Evolutionary conservation across 2,113 vertebrate genomes (phyloP), one percentile per base, ranked within the genome.

Genomic region (Phyllopteryx taeniolatus): DNA sequence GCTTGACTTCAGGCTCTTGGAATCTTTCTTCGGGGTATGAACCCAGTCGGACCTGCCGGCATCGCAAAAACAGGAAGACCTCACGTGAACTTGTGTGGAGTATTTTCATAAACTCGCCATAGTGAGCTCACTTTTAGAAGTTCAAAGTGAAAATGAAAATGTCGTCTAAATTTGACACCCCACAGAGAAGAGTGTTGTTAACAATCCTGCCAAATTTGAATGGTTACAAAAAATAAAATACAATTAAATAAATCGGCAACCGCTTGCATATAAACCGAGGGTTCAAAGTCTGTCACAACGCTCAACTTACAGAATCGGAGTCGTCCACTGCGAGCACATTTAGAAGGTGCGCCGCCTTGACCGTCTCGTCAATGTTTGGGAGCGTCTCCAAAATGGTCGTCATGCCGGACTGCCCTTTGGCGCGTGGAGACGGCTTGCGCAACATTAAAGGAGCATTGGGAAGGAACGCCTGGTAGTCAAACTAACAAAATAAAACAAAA

Each of bases 351-450:
- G 35, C 9, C 6, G 78, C 54, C 1, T 0, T 8, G 0, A 39
- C 72, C 0, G 80, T 74, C 1, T 80, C 72, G 10, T 61, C 74
- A 59, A 79, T 20, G 59, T 74, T 71, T 22, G 90, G 86, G 13
- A 92, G 75, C 1, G 67, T 75, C 33, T 86, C 77, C 74, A 87
- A 12, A 67, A 89, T 54, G 0, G 77, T 79, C 3, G 73, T 3
- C 73, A 79, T 81, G 69, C 42, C 86, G 5, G 87, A 75, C 57
- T 83, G 71, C 4, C 88, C 82, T 70, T 91, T 91, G 0, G 62
- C 72, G 57, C 75, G 80, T 11, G 86, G 86, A 63, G 88, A 87
- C 66, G 80, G 72, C 39, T 79, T 75, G 44, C 1, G 46, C 73
- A 91, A 65, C 12, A 85, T 57, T 7, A 83, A 5, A 0, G 86